These are phyloP conservation scores for Globicephala melas DNA, from an alignment of 2,113 vertebrate species.

Conservation along the genomic window DNA sequence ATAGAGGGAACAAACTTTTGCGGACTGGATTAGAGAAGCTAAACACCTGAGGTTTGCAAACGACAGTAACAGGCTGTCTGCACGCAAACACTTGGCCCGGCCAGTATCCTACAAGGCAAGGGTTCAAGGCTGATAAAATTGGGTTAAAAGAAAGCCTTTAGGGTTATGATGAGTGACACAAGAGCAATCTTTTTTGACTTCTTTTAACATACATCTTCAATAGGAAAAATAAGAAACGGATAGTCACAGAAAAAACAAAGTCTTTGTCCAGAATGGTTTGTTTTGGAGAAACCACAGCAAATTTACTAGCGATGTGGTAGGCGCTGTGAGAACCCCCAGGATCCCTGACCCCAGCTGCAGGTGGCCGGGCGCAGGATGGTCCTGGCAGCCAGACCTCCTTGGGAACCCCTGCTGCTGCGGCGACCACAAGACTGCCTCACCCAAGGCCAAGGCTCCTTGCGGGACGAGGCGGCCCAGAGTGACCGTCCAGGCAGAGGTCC, in stretches of 20 bases:
- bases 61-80: not conserved
- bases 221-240: not conserved
- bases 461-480: fast-evolving
- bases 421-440: not conserved
- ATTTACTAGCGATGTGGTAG: no score
- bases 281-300: not conserved
- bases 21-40: not conserved
- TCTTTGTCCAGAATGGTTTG: not conserved
- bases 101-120: not conserved
- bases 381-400: not conserved
- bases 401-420: not conserved
- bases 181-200: not conserved
- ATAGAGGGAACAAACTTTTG: not conserved
- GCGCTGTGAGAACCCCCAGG: not conserved
- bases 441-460: not conserved
- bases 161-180: not conserved
- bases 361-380: fast-evolving
- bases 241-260: not conserved
- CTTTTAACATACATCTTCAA: not conserved
- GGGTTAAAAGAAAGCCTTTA: not conserved
- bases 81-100: not conserved
- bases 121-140: not conserved
- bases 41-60: not conserved
- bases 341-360: not conserved
- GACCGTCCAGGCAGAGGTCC: not conserved